Conservation (phyloP, 2,113 vertebrate genomes). For the Engraulis encrasicolus region DNA sequence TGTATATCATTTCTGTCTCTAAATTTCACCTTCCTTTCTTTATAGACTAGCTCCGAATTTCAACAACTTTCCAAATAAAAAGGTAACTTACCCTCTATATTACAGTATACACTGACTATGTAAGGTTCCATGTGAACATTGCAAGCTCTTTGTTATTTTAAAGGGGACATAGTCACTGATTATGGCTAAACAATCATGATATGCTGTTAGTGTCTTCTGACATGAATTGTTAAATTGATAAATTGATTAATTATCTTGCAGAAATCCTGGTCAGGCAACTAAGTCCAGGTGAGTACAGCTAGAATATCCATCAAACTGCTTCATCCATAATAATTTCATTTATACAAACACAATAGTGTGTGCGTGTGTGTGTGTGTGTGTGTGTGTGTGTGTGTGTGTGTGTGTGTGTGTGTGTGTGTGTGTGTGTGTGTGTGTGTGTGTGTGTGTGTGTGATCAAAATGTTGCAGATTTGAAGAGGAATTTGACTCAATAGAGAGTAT, state of each 20-base stretch:
- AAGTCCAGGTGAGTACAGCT: background rate
- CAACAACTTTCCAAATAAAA: constrained; percentile 43
- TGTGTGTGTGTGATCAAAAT: too few relatives aligned
- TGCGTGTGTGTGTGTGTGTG: too few relatives aligned
- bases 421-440: too few relatives aligned
- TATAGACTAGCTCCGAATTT: constrained; percentile 72
- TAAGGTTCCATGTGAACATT: too few relatives aligned
- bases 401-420: too few relatives aligned
- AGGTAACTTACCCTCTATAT: constrained; percentile 48
- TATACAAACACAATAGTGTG: background rate
- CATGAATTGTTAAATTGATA: background rate
- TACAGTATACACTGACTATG: too few relatives aligned
- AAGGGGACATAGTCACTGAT: background rate
- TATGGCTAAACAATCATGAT: background rate
- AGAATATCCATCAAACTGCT: background rate
- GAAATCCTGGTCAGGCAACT: background rate
- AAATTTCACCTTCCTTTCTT: background rate
- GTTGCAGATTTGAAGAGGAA: constrained; percentile 64
- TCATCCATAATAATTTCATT: background rate
- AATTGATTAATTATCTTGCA: background rate
- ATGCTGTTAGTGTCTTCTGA: background rate
- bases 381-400: too few relatives aligned
- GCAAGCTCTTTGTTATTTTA: background rate
- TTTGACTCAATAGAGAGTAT: constrained; percentile 60
- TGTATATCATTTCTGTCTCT: background rate